A percentile compares a stretch with the other conserved stretches of the same genome.
phyloP scores from a whole-genome alignment of 1,140 invertebrate species.

The Saccostrea echinata region DNA sequence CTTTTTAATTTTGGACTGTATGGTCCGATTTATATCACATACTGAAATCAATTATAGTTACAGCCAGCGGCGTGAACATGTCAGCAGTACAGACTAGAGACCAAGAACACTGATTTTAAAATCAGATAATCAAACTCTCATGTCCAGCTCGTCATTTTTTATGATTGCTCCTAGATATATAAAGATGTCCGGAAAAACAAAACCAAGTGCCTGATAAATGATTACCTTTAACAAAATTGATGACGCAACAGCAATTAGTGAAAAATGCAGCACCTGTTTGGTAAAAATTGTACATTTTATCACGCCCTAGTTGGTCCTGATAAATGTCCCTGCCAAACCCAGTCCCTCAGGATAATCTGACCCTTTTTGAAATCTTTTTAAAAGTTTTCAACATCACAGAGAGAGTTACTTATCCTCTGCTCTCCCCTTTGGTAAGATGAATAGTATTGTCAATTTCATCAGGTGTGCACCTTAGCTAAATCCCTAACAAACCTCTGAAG shows the following conservation, averaged over 20 bases:
- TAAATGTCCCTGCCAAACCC: conserved; percentile 11
- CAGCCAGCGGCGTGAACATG: background rate
- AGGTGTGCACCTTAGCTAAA: background rate
- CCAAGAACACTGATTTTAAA: conserved; percentile 4
- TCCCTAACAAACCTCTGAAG: background rate
- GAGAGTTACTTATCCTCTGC: background rate
- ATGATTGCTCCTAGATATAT: background rate
- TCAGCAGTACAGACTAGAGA: background rate
- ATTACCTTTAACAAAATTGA: conserved; percentile 25
- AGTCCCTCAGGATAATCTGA: background rate
- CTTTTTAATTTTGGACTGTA: background rate
- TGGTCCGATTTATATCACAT: background rate
- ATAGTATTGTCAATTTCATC: background rate
- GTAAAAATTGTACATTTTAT: background rate
- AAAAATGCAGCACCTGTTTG: conserved; percentile 17
- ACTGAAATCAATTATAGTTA: background rate
- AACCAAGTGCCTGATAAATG: conserved; percentile 25
- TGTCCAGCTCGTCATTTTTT: conserved; percentile 22
- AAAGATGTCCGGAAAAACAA: conserved; percentile 31
- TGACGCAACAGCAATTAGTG: conserved; percentile 21
- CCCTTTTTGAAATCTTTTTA: conserved; percentile 17
- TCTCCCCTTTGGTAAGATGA: background rate
- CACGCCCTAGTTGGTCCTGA: conserved; percentile 3
- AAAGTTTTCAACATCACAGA: conserved; percentile 24
- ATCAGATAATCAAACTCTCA: conserved; percentile 1